Conservation (phyloP, 2,113 vertebrate species). For the Puntigrus tetrazona region DNA sequence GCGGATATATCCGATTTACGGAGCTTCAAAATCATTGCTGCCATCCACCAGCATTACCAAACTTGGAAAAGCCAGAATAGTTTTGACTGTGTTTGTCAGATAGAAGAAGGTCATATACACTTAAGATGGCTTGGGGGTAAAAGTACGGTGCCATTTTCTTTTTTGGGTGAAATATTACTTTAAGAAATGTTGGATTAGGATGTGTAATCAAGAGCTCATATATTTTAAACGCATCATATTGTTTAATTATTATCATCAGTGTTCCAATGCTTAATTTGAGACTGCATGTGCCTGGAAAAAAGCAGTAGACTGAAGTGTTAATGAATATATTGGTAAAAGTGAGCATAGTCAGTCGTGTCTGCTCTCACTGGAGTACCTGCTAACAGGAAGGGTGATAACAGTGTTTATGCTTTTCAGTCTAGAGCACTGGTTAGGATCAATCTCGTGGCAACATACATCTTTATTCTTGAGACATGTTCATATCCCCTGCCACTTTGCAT, state of each 20-base stretch:
- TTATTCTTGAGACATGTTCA: conserved; percentile 59
- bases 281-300: neutral
- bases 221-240: neutral
- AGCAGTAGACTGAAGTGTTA: neutral
- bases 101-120: too few species aligned
- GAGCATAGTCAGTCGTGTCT: conserved; percentile 22
- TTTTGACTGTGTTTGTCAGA: too few species aligned
- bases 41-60: too few species aligned
- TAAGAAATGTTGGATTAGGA: neutral
- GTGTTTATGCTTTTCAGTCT: conserved; percentile 65
- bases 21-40: too few species aligned
- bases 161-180: too few species aligned
- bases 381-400: conserved; percentile 64
- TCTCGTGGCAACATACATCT: conserved; percentile 63
- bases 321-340: neutral
- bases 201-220: neutral
- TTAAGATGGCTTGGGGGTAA: too few species aligned
- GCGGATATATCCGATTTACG: too few species aligned
- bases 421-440: conserved; percentile 66
- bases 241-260: neutral
- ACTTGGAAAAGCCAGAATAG: too few species aligned
- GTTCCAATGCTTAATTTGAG: conserved; percentile 4
- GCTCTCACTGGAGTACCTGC: conserved; percentile 30
- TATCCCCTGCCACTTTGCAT: conserved; percentile 60
- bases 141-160: too few species aligned